Evolutionary conservation across 2,888 invertebrate species (phyloP).

Genomic region (Cantharis lateralis): DNA sequence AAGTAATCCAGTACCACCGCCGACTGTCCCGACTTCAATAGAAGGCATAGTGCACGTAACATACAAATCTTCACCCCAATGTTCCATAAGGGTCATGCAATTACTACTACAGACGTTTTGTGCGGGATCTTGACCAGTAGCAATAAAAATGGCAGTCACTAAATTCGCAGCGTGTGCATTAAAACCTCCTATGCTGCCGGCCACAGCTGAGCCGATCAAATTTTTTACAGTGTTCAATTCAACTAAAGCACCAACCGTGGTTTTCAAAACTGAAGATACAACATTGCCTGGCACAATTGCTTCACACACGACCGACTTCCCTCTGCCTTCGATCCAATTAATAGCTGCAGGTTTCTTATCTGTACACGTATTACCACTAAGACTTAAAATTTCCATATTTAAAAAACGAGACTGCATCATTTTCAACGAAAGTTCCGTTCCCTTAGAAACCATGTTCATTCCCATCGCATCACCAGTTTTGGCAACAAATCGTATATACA

Average conservation of each 20-base stretch:
- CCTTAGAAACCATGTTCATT: conserved; percentile 99
- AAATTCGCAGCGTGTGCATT: conserved; percentile 99
- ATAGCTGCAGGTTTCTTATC: conserved; percentile 98
- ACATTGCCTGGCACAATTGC: conserved; percentile 79
- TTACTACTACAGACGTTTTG: conserved; percentile 95
- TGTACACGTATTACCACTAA: conserved; percentile 97
- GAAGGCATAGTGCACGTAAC: conserved; percentile 98
- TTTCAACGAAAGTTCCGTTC: conserved; percentile 86
- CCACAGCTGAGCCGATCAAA: conserved; percentile 91
- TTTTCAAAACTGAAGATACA: conserved; percentile 81
- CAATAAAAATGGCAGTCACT: conserved; percentile 96
- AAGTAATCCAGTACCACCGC: conserved; percentile 91
- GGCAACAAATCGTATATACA: conserved; percentile 92
- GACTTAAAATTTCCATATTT: conserved; percentile 90
- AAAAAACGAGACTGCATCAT: conserved; percentile 75
- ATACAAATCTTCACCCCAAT: conserved; percentile 83
- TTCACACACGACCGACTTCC: conserved; percentile 95
- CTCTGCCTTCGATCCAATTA: conserved; percentile 96
- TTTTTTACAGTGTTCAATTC: conserved; percentile 93
- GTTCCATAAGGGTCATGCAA: conserved; percentile 94
- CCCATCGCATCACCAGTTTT: conserved; percentile 99
- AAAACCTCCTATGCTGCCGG: conserved; percentile 91
- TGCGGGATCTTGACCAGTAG: conserved; percentile 98
- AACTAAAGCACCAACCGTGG: conserved; percentile 81
- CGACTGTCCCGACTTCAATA: conserved; percentile 85